Base-by-base conservation (phyloP, 2,888 invertebrate species). In the Rhopalosiphum nymphaeae region DNA sequence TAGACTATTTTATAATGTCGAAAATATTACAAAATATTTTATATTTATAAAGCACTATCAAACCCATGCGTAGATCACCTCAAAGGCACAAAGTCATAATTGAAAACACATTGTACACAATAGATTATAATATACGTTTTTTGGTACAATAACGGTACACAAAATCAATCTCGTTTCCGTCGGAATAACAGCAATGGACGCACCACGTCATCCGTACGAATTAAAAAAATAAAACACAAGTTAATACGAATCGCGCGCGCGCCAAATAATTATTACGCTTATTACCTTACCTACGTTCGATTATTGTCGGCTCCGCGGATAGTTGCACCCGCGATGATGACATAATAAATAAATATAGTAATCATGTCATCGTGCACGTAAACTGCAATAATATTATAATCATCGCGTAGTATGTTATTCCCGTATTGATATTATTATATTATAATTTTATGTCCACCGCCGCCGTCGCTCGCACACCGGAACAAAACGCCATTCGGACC, bases 401-500 rank as follows among this genome's bases (percentile, higher is more conserved):
- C 36, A 21, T n/a, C 16, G n/a, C 16, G n/a, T 36, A 36, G 36
- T 36, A 16, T 67, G 67, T 67, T 67, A 67, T 67, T n/a, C 0
- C 36, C 36, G n/a, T 13, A n/a, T n/a, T 53, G 53, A 67, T n/a
- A 67, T 67, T n/a, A 67, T 67, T 67, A 29, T 29, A n/a, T n/a
- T 61, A 85, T 44, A 44, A 46, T 46, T 86, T 46, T 46, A 11
- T 26, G 86, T 49, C 49, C 3, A 29, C 44, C 46, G 1, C 44
- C 44, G 3, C 11, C 44, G 85, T 85, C 85, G 49, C n/a, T 10
- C n/a, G 21, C 36, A 67, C 49, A 87, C 86, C 86, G 86, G 49
- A 87, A 87, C 49, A 49, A 87, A 87, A 87, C 86, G 49, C 49
- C 86, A 46, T 87, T 87, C 46, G 86, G 86, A 87, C 49, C 86